Evolutionary conservation across 2,888 invertebrate genomes (phyloP).

Genomic region (Ichneumoninae sp.): DNA sequence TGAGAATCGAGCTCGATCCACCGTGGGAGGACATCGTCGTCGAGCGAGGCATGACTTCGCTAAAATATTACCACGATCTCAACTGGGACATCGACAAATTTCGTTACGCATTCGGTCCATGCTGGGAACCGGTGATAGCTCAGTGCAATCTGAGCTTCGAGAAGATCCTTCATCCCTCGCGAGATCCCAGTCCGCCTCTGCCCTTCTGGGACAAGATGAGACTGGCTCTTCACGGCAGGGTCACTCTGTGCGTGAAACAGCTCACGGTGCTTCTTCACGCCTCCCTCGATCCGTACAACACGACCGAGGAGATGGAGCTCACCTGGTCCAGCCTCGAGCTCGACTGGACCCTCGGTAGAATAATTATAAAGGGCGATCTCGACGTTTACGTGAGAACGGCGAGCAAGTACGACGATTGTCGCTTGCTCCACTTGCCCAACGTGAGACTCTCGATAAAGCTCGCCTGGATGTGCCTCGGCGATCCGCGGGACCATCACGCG

Average conservation of each 20-base stretch:
- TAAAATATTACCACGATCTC: slow-evolving; percentile 99
- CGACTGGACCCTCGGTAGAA: slow-evolving; percentile 98
- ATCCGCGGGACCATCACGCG: slow-evolving; percentile 97
- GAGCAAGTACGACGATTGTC: slow-evolving; percentile 99
- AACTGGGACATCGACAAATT: slow-evolving; percentile 96
- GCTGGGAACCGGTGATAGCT: slow-evolving; percentile 99
- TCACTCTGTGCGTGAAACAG: slow-evolving; percentile 94
- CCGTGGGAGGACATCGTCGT: slow-evolving; percentile 94
- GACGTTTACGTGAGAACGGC: slow-evolving; percentile 98
- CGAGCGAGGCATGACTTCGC: slow-evolving; percentile 95
- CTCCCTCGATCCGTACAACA: slow-evolving; percentile 98
- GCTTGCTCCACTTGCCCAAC: slow-evolving; percentile 95
- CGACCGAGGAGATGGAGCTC: slow-evolving; percentile 99
- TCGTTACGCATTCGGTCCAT: slow-evolving; percentile 98
- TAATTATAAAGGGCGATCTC: slow-evolving; percentile 96
- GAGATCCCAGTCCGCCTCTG: slow-evolving; percentile 96
- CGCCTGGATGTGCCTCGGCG: slow-evolving; percentile 96
- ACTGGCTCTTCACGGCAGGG: slow-evolving; percentile 95
- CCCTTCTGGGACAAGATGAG: slow-evolving; percentile 99
- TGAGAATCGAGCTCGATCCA: slow-evolving; percentile 91
- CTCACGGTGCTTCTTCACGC: slow-evolving; percentile 97
- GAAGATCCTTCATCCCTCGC: slow-evolving; percentile 93
- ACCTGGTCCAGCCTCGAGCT: slow-evolving; percentile 97
- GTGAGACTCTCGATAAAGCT: slow-evolving; percentile 93
- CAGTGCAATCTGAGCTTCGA: slow-evolving; percentile 95